Conservation (phyloP, 2,797 vertebrate species). For the Sylvia borin region DNA sequence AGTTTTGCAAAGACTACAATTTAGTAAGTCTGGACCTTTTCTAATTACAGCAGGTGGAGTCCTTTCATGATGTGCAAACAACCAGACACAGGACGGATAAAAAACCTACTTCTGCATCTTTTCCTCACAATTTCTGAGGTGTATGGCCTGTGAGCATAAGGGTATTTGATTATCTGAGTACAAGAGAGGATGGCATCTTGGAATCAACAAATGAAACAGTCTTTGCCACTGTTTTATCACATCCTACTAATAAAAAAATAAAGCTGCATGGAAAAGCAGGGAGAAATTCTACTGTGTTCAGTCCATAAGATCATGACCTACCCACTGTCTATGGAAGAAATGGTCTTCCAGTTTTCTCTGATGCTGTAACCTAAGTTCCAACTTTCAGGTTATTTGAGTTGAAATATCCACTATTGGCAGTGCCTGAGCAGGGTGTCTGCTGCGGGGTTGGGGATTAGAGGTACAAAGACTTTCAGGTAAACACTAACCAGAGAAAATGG, state of each 20-base stretch:
- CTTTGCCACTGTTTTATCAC: neutral
- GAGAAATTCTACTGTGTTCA: neutral
- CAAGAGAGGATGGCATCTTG: neutral
- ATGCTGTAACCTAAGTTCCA: neutral
- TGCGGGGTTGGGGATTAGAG: neutral
- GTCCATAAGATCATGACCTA: neutral
- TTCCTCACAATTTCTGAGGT: neutral
- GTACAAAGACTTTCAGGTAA: neutral
- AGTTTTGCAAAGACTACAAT: neutral
- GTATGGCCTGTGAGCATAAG: neutral
- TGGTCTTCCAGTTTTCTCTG: neutral
- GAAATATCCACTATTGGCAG: neutral
- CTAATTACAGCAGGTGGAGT: neutral
- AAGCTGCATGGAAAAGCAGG: neutral
- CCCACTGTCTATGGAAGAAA: neutral
- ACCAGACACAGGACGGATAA: neutral
- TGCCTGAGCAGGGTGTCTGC: neutral
- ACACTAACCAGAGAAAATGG: neutral
- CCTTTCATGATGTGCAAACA: neutral
- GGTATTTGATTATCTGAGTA: neutral
- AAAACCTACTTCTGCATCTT: neutral
- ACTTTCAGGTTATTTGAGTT: neutral
- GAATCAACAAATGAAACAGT: neutral
- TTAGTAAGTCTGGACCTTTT: neutral
- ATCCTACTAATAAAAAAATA: neutral